Conservation (phyloP, 2,797 vertebrate genomes). For the Pachyuromys duprasi region DNA sequence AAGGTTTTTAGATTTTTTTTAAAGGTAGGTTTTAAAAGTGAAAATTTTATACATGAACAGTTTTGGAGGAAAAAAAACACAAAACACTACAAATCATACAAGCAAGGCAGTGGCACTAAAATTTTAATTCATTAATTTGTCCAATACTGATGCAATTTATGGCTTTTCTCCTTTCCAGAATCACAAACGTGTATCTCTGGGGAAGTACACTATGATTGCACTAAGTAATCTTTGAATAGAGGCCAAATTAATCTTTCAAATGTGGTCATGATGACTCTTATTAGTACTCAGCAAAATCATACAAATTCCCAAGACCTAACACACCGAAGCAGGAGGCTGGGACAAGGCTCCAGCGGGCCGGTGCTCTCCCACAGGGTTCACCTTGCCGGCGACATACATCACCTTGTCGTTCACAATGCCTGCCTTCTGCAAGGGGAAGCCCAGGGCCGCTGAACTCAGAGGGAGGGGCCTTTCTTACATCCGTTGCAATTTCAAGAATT, state of each 20-base stretch:
- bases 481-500: conserved; percentile 86
- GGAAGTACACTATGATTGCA: conserved; percentile 72
- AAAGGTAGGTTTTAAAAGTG: conserved; percentile 81
- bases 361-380: conserved; percentile 58
- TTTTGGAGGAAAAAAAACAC: conserved; percentile 60
- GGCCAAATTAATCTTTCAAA: conserved; percentile 85
- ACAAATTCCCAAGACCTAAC: conserved; percentile 73
- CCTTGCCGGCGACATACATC: conserved; percentile 78
- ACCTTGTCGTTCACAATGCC: conserved; percentile 85
- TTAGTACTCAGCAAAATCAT: conserved; percentile 77
- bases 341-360: not conserved
- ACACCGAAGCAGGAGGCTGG: conserved; percentile 15
- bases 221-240: conserved; percentile 80
- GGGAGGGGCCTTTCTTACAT: conserved; percentile 82
- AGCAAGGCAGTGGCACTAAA: conserved; percentile 80
- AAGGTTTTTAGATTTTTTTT: conserved; percentile 82
- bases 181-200: conserved; percentile 57
- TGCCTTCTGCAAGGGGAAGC: conserved; percentile 85
- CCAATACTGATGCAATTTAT: conserved; percentile 70
- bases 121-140: conserved; percentile 75
- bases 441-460: conserved; percentile 83
- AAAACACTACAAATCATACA: conserved; percentile 73
- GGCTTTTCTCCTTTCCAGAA: conserved; percentile 68
- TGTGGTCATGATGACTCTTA: conserved; percentile 75
- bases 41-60: conserved; percentile 76